These are phyloP conservation scores for Zophobas atratus DNA, from an alignment of 1,140 invertebrate species.

Conservation along the genomic window DNA sequence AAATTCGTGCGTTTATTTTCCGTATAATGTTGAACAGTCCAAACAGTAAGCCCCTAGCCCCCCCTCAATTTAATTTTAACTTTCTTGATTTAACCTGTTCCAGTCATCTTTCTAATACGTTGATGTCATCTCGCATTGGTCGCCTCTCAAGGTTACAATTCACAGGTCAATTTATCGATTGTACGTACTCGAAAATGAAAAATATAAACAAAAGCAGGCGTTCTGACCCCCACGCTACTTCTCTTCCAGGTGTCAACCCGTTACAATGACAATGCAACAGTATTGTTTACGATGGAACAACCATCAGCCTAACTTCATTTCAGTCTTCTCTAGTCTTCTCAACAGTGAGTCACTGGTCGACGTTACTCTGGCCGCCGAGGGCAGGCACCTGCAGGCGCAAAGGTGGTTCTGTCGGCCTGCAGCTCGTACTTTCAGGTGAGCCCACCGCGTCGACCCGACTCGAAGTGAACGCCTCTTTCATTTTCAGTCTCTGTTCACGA, in stretches of 20 bases:
- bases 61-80: constrained; percentile 37
- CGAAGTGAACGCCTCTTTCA: background rate
- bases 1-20: constrained; percentile 41
- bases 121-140: constrained; percentile 51
- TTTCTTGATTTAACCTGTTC: constrained; percentile 31
- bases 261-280: constrained; percentile 82
- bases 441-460: background rate
- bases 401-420: constrained; percentile 89
- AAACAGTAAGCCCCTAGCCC: constrained; percentile 16
- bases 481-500: constrained; percentile 81
- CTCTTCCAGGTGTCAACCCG: constrained; percentile 5
- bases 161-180: constrained; percentile 53
- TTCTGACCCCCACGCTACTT: background rate
- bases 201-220: constrained; percentile 31
- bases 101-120: constrained; percentile 45
- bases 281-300: constrained; percentile 92
- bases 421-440: constrained; percentile 89
- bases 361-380: constrained; percentile 90
- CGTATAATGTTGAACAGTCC: constrained; percentile 38
- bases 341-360: constrained; percentile 88
- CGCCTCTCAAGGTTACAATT: constrained; percentile 50
- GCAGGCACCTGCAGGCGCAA: constrained; percentile 88
- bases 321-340: constrained; percentile 85
- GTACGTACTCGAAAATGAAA: constrained; percentile 46
- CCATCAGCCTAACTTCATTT: constrained; percentile 91